These are phyloP conservation scores for Amphipoea lucens DNA, from an alignment of 2,888 invertebrate species.

Conservation along the genomic window DNA sequence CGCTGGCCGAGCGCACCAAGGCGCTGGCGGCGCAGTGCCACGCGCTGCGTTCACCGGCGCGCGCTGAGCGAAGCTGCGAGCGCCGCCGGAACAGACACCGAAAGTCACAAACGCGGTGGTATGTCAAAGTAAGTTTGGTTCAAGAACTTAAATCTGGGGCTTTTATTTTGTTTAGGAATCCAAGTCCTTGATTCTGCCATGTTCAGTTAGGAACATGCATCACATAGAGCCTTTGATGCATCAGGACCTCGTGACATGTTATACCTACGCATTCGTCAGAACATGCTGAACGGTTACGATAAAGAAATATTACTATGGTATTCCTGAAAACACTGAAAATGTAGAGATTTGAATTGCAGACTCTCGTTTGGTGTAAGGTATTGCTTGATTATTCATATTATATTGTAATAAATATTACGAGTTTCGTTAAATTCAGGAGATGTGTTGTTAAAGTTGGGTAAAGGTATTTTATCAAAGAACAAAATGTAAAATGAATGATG, in stretches of 20 bases:
- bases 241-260: background rate
- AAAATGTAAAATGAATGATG: background rate
- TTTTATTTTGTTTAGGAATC: background rate
- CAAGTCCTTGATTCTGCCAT: background rate
- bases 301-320: background rate
- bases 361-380: background rate
- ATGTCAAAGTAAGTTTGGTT: constrained; percentile 92
- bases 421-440: background rate
- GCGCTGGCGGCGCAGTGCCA: constrained; percentile 88
- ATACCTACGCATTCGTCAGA: background rate
- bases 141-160: constrained; percentile 26
- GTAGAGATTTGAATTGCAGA: background rate
- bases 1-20: constrained; percentile 88
- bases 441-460: background rate
- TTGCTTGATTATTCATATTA: background rate
- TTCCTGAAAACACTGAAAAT: background rate
- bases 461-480: constrained; percentile 1
- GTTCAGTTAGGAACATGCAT: background rate
- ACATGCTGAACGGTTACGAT: background rate
- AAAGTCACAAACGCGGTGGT: constrained; percentile 92
- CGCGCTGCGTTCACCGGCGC: constrained; percentile 85
- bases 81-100: constrained; percentile 85
- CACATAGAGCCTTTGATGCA: too few species aligned
- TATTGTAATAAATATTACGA: background rate
- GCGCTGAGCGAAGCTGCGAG: constrained; percentile 79